A percentile compares a stretch with the other conserved stretches of the same genome.
These are phyloP conservation scores for Megaustenia siamemsis DNA, from an alignment of 2,888 invertebrate genomes.

Conservation along the genomic window DNA sequence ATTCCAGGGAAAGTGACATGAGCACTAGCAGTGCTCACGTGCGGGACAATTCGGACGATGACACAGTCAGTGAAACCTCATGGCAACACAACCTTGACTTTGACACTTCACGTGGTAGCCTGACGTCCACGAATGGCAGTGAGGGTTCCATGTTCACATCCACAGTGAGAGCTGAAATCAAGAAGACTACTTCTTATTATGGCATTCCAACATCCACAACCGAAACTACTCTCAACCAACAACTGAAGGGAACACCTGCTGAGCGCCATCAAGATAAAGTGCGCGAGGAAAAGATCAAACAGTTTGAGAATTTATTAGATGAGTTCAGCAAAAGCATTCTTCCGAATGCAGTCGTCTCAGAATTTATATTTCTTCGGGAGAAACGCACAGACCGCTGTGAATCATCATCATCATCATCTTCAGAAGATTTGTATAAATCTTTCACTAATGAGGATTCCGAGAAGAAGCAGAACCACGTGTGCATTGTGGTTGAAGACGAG, in stretches of 20 bases:
- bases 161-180: constrained; percentile 53
- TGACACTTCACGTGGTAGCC: constrained; percentile 46
- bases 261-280: background rate
- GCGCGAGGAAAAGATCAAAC: constrained; percentile 17
- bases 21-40: background rate
- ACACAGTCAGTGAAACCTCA: background rate
- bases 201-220: constrained; percentile 25
- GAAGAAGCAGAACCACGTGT: constrained; percentile 57
- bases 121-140: constrained; percentile 50
- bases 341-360: background rate
- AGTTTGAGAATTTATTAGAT: constrained; percentile 47
- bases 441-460: constrained; percentile 56
- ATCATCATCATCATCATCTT: background rate
- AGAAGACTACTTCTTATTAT: constrained; percentile 30
- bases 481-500: constrained; percentile 55
- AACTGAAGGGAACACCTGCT: background rate
- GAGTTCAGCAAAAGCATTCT: constrained; percentile 37
- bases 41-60: background rate
- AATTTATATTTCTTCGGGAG: constrained; percentile 9
- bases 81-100: constrained; percentile 12
- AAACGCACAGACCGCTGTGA: background rate
- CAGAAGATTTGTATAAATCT: constrained; percentile 54
- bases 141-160: constrained; percentile 47
- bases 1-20: background rate
- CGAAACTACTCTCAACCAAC: constrained; percentile 1